phyloP scores from a whole-genome alignment of 2,888 invertebrate species.

The Diarsia rubi region DNA sequence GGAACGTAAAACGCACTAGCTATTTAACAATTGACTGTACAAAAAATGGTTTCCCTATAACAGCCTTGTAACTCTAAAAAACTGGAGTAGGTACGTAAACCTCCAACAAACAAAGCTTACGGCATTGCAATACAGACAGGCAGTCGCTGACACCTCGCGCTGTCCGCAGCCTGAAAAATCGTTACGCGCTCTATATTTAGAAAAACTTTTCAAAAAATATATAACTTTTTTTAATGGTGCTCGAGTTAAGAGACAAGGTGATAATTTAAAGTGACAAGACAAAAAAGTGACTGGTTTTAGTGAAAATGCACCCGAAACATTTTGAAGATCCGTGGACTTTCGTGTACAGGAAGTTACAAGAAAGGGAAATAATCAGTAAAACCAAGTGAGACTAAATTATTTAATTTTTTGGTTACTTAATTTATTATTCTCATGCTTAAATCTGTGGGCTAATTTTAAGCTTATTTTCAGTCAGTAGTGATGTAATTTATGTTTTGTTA shows the following conservation, averaged over 20 bases:
- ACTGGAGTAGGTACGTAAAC: slow-evolving; percentile 82
- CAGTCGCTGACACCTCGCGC: slow-evolving; percentile 75
- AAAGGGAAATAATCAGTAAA: slow-evolving; percentile 82
- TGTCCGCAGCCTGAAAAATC: slow-evolving; percentile 79
- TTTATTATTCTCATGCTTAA: background rate
- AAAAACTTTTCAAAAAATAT: slow-evolving; percentile 16
- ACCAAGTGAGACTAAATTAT: slow-evolving; percentile 78
- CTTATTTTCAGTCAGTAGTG: slow-evolving; percentile 9
- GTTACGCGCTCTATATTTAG: slow-evolving; percentile 2
- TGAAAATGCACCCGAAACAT: slow-evolving; percentile 75
- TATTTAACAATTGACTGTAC: slow-evolving; percentile 70
- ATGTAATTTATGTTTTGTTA: slow-evolving; percentile 20
- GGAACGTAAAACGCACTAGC: slow-evolving; percentile 33
- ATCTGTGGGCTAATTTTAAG: background rate
- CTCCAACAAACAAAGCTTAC: slow-evolving; percentile 82
- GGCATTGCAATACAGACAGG: slow-evolving; percentile 71
- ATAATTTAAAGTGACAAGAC: slow-evolving; percentile 12
- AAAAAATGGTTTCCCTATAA: slow-evolving; percentile 75
- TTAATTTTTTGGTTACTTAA: background rate
- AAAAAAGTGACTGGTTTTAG: slow-evolving; percentile 28
- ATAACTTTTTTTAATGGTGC: background rate
- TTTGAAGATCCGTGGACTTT: slow-evolving; percentile 84
- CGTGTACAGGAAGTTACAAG: slow-evolving; percentile 84
- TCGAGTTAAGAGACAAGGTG: background rate
- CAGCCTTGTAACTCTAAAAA: slow-evolving; percentile 83